These are phyloP conservation scores for Meloidogyne floridensis DNA, from an alignment of 1,140 invertebrate species.

Conservation along the genomic window DNA sequence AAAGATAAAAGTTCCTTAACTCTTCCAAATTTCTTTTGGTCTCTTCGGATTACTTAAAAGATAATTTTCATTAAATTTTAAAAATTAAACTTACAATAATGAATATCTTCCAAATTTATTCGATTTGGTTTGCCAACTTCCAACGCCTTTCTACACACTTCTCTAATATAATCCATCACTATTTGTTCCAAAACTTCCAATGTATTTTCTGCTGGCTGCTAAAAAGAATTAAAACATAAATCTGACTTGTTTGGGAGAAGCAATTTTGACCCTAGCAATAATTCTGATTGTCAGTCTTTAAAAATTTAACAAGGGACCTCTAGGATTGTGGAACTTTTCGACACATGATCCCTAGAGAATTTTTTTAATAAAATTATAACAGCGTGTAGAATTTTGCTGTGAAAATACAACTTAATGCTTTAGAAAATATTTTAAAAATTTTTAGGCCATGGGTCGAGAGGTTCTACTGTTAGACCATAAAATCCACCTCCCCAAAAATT, in stretches of 20 bases:
- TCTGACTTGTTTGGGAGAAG: too few species aligned
- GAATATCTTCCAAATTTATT: constrained; percentile 93
- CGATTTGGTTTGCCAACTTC: constrained; percentile 89
- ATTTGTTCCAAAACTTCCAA: constrained; percentile 95
- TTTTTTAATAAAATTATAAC: too few species aligned
- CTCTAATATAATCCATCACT: constrained; percentile 89
- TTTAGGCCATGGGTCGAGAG: too few species aligned
- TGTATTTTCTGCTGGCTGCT: constrained; percentile 97
- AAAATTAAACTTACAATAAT: constrained; percentile 25
- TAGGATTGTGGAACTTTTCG: too few species aligned
- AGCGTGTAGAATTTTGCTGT: too few species aligned
- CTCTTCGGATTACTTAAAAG: constrained; percentile 93
- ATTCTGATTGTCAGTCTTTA: too few species aligned
- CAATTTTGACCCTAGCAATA: too few species aligned
- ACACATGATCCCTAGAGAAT: too few species aligned
- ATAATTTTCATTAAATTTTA: constrained; percentile 58
- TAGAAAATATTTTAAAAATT: too few species aligned
- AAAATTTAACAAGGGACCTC: too few species aligned
- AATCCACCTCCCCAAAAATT: neutral
- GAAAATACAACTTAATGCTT: too few species aligned
- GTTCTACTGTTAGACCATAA: too few species aligned
- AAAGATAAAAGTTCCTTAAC: constrained; percentile 95
- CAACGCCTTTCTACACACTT: constrained; percentile 83
- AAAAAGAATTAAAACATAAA: constrained; percentile 60
- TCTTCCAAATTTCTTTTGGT: constrained; percentile 92